These are phyloP conservation scores for Pissodes strobi DNA, from an alignment of 1,140 invertebrate genomes.

Conservation along the genomic window DNA sequence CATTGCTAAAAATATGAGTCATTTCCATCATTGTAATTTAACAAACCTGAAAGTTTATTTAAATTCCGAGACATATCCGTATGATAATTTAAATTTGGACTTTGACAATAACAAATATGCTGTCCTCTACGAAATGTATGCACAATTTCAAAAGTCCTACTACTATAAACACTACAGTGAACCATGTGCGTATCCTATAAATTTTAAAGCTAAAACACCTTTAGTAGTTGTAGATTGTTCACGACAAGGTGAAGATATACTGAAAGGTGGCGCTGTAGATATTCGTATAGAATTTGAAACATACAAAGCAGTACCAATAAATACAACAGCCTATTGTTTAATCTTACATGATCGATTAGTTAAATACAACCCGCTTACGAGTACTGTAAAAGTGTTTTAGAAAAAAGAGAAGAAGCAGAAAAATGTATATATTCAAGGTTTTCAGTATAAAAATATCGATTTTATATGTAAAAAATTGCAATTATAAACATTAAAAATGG, in stretches of 20 bases:
- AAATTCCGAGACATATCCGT: too few species aligned
- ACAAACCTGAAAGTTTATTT: too few species aligned
- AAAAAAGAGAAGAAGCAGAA: too few species aligned
- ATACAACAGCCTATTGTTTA: slow-evolving; percentile 41
- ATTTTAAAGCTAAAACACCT: slow-evolving; percentile 13
- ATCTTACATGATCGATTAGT: slow-evolving; percentile 41
- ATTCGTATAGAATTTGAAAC: slow-evolving; percentile 41
- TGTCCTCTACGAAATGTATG: too few species aligned
- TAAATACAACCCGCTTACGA: slow-evolving; percentile 33
- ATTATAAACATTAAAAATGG: too few species aligned
- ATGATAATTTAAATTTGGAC: too few species aligned
- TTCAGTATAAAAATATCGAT: too few species aligned
- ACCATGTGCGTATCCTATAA: not conserved
- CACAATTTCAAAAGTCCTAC: not conserved
- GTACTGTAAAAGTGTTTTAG: slow-evolving; percentile 4
- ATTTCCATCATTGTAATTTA: too few species aligned
- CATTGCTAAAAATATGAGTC: too few species aligned
- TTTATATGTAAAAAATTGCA: too few species aligned
- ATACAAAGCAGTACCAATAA: slow-evolving; percentile 25
- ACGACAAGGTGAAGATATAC: slow-evolving; percentile 35
- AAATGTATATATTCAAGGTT: too few species aligned
- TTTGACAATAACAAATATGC: too few species aligned
- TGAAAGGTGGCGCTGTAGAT: slow-evolving; percentile 19
- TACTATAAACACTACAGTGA: not conserved
- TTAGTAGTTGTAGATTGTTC: slow-evolving; percentile 44